A percentile compares a stretch with the other conserved stretches of the same genome.
These are phyloP conservation scores for Subacronicta megacephala DNA, from an alignment of 2,888 invertebrate species.

Conservation along the genomic window DNA sequence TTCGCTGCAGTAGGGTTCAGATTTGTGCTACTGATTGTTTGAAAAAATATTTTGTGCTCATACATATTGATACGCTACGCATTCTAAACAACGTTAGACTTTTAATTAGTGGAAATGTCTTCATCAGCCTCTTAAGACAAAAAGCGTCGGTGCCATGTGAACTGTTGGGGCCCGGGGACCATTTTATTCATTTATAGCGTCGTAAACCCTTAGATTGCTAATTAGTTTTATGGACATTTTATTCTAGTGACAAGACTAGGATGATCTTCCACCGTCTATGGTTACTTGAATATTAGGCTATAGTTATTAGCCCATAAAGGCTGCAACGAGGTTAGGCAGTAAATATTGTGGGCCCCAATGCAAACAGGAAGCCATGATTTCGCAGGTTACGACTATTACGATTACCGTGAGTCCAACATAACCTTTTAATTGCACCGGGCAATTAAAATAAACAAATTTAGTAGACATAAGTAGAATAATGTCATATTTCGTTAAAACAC, in stretches of 20 bases:
- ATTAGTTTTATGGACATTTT: constrained; percentile 83
- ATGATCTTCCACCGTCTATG: constrained; percentile 51
- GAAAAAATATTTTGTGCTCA: constrained; percentile 47
- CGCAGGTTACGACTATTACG: not conserved
- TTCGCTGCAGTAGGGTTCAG: constrained; percentile 40
- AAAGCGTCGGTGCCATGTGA: constrained; percentile 74
- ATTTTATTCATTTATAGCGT: constrained; percentile 83
- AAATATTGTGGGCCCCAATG: not conserved
- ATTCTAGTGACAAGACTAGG: constrained; percentile 71
- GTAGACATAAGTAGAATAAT: too few species aligned
- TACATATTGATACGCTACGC: constrained; percentile 73
- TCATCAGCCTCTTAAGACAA: constrained; percentile 74
- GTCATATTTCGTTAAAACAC: too few species aligned
- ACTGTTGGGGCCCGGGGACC: constrained; percentile 61
- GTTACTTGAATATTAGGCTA: constrained; percentile 7
- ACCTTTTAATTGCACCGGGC: too few species aligned
- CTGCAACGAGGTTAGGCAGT: not conserved
- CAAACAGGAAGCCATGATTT: constrained; percentile 9
- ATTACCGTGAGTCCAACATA: not conserved
- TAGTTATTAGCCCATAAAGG: constrained; percentile 35
- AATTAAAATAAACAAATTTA: too few species aligned
- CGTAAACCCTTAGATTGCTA: constrained; percentile 84
- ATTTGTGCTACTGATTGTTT: constrained; percentile 25
- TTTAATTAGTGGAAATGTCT: constrained; percentile 80
- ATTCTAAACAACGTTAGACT: constrained; percentile 66